Conservation (phyloP, 2,797 vertebrate genomes). For the Cirrhinus mrigala region DNA sequence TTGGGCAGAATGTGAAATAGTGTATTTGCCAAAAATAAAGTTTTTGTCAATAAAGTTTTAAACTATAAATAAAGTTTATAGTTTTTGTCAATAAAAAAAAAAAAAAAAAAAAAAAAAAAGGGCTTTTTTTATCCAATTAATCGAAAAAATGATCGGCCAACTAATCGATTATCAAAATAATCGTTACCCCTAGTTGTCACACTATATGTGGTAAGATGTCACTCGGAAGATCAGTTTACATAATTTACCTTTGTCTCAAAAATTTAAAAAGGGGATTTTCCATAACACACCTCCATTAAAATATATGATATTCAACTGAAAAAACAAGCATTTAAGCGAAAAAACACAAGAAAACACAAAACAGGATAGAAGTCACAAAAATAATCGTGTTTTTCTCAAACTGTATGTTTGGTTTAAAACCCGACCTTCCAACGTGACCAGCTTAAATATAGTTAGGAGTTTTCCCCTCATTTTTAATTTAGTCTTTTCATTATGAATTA, state of each 20-base stretch:
- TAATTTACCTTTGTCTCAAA: neutral
- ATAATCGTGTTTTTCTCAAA: neutral
- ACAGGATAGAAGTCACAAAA: neutral
- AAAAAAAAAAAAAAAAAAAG: no score
- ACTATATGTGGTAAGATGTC: no score
- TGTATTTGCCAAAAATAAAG: no score
- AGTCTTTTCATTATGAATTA: neutral
- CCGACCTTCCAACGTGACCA: neutral
- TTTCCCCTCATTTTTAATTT: neutral
- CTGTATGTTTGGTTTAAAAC: no score
- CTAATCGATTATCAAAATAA: no score
- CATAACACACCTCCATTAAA: neutral
- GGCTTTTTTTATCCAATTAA: no score
- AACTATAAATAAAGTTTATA: no score
- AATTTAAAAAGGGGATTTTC: neutral
- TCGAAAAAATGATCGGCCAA: no score
- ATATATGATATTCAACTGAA: neutral
- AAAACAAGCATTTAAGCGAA: neutral
- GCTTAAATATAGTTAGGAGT: neutral
- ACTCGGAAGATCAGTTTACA: neutral
- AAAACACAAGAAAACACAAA: neutral
- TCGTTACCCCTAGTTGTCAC: no score
- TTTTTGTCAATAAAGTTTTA: no score
- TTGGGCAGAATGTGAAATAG: no score
- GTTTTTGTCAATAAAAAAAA: no score